These are phyloP conservation scores for Myiotriccus ornatus DNA, from an alignment of 2,797 vertebrate genomes.

Conservation along the genomic window DNA sequence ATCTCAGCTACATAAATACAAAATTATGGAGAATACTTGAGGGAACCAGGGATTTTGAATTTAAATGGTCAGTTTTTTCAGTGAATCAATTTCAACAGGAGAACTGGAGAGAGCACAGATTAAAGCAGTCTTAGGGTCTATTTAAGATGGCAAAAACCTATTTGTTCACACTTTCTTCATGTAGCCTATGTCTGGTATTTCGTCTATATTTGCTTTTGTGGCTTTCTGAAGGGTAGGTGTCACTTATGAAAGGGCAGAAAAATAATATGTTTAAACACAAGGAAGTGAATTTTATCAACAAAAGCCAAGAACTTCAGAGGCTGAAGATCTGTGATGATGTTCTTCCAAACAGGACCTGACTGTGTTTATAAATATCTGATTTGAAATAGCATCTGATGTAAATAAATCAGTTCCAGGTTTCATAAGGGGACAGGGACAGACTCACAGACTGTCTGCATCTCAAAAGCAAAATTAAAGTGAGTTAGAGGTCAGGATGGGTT, in stretches of 20 bases:
- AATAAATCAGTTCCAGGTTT: neutral
- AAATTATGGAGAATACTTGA: neutral
- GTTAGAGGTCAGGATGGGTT: neutral
- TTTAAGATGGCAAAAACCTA: constrained; percentile 9
- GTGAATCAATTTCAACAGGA: constrained; percentile 41
- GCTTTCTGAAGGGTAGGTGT: constrained; percentile 36
- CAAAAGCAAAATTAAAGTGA: neutral
- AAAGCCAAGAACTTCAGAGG: neutral
- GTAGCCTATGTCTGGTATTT: constrained; percentile 19
- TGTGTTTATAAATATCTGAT: neutral
- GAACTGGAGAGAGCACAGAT: neutral
- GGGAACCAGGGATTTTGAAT: constrained; percentile 46
- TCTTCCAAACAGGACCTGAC: neutral
- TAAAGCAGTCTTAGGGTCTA: constrained; percentile 17
- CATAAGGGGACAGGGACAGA: neutral
- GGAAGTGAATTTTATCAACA: neutral
- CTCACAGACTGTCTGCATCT: neutral
- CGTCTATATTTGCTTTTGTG: constrained; percentile 44
- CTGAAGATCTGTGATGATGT: neutral
- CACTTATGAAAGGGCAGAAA: neutral
- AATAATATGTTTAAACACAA: neutral
- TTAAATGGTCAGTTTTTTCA: constrained; percentile 63
- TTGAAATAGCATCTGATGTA: neutral
- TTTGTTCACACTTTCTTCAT: constrained; percentile 29
- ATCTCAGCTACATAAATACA: constrained; percentile 23